These are phyloP conservation scores for Pelagia noctiluca DNA, from an alignment of 30 jellyfish, hydroid and myxozoan genomes.

Conservation along the genomic window DNA sequence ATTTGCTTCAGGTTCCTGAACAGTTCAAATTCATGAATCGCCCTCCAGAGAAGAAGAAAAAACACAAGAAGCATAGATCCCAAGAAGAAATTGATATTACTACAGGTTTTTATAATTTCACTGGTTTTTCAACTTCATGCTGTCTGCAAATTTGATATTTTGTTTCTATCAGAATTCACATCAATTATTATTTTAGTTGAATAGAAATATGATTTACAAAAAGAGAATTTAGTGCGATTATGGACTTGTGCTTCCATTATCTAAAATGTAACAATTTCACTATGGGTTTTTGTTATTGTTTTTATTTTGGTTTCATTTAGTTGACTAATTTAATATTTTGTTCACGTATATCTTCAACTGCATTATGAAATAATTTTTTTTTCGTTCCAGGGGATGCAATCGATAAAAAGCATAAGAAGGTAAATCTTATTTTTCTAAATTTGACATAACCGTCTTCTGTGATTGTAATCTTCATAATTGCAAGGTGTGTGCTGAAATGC, in stretches of 20 bases:
- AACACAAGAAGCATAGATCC: slow-evolving; percentile 72
- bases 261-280: neutral
- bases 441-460: neutral
- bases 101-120: slow-evolving; percentile 41
- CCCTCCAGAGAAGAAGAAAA: slow-evolving; percentile 86
- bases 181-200: too few relatives aligned
- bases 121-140: neutral
- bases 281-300: neutral
- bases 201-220: too few relatives aligned
- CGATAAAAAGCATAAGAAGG: slow-evolving; percentile 53
- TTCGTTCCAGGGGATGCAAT: slow-evolving; percentile 26
- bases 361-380: neutral
- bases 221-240: too few relatives aligned
- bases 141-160: neutral
- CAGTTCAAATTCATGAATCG: slow-evolving; percentile 84
- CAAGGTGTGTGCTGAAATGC: too few relatives aligned
- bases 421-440: neutral
- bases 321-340: neutral
- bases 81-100: slow-evolving; percentile 48
- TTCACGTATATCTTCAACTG: neutral
- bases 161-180: neutral
- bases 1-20: slow-evolving; percentile 80
- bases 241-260: neutral
- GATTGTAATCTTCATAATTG: neutral
- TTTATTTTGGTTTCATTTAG: neutral